Base-by-base conservation (phyloP, 1,140 invertebrate species). In the Caenorhabditis brenneri region DNA sequence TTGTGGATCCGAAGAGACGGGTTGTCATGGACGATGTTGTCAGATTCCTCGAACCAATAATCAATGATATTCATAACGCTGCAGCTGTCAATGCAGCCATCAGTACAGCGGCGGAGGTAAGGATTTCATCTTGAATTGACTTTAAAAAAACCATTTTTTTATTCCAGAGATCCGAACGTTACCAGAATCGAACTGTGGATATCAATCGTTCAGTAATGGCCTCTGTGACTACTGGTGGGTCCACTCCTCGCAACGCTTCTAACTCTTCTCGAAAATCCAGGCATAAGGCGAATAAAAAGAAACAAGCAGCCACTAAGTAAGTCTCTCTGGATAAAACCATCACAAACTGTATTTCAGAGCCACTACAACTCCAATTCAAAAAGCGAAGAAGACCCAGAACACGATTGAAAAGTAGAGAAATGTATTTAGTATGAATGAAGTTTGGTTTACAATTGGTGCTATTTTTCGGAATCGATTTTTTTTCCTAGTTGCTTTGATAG, bases 41-140 rank as follows among this genome's bases (percentile, higher is more conserved):
- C 65, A 39, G 65, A 24, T 74, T 74, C 36, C 42, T 74, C 24
- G 65, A 74, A 74, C 65, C 65, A 42, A 74, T 74, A 24, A 74
- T 74, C 65, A 74, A 74, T 46, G 65, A 74, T 42, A 74, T 74
- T n/a, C 65, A 74, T n/a, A 74, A 74, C 46, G 65, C 65, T 22
- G 65, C 65, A 12, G 65, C 65, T 22, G 36, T 42, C 1, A 74
- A 24, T 24, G n/a, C 22, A 42, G 33, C n/a, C 4, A 33, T 74
- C 22, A 58, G 15, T 42, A n/a, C n/a, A n/a, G n/a, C n/a, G n/a
- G 33, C 36, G 10, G 65, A 74, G 24, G 65, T 74, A 15, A 42
- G 65, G 27, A 9, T 22, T 10, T 65, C 10, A n/a, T 65, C 24
- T 36, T 0, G 31, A 27, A 10, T 19, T 65, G 10, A 15, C 19